Percentiles rank a stretch among this genome's conserved stretches.
These are phyloP conservation scores for Pinctada fucata DNA, from an alignment of 2,888 invertebrate genomes.

Conservation along the genomic window DNA sequence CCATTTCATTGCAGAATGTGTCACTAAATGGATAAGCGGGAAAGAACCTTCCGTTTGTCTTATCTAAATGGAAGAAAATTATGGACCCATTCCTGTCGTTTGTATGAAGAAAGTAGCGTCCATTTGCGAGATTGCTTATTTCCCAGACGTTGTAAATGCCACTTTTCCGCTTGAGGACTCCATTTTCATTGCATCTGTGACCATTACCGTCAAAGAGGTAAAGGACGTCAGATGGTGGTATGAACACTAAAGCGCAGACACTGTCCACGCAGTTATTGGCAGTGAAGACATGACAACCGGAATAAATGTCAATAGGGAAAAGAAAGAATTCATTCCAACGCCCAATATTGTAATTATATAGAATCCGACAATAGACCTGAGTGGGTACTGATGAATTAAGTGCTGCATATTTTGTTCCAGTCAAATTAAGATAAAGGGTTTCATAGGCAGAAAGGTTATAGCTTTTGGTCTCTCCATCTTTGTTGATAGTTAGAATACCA, in stretches of 20 bases:
- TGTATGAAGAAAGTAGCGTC: slow-evolving; percentile 10
- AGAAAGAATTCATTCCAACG: not conserved
- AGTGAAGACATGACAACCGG: not conserved
- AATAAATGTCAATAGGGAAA: not conserved
- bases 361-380: too few relatives aligned
- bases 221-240: not conserved
- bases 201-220: not conserved
- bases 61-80: not conserved
- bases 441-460: too few relatives aligned
- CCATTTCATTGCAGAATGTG: not conserved
- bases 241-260: not conserved
- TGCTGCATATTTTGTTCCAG: too few relatives aligned
- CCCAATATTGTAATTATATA: too few relatives aligned
- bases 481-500: too few relatives aligned
- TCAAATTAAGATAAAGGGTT: too few relatives aligned
- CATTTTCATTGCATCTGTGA: not conserved
- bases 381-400: too few relatives aligned
- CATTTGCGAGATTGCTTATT: slow-evolving; percentile 20
- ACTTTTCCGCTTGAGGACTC: not conserved
- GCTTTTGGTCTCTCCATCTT: too few relatives aligned
- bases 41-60: not conserved
- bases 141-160: slow-evolving; percentile 15
- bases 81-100: not conserved
- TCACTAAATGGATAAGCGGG: not conserved
- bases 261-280: not conserved